Conservation (phyloP, 2,113 vertebrate genomes). For the Coturnix japonica region DNA sequence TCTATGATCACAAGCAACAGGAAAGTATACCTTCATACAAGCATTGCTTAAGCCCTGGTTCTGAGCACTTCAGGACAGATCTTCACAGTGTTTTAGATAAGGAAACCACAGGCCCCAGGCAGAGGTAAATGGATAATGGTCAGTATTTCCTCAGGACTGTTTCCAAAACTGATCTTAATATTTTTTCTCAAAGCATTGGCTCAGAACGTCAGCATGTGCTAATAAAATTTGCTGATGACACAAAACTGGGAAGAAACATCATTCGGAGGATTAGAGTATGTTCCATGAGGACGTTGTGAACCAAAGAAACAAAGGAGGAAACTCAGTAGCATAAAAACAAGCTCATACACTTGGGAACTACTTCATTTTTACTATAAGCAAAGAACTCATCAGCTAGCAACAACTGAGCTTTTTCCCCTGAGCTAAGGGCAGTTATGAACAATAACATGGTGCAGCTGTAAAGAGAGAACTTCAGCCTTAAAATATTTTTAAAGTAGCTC, state of each 20-base stretch:
- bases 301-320: not conserved
- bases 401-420: not conserved
- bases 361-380: not conserved
- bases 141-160: not conserved
- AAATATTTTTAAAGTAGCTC: not conserved
- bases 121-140: not conserved
- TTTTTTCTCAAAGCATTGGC: not conserved
- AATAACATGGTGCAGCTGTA: not conserved
- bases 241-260: not conserved
- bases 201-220: not conserved
- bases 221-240: slow-evolving; percentile 17
- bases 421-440: not conserved
- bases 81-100: not conserved
- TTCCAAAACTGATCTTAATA: not conserved
- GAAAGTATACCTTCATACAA: not conserved
- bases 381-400: not conserved
- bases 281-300: not conserved
- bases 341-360: not conserved
- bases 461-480: not conserved
- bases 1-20: not conserved
- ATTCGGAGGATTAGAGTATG: not conserved
- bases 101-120: not conserved
- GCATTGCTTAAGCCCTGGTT: not conserved
- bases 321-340: not conserved
- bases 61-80: not conserved